Base-by-base conservation (phyloP, 2,888 invertebrate species). In the Tanypteryx hageni region DNA sequence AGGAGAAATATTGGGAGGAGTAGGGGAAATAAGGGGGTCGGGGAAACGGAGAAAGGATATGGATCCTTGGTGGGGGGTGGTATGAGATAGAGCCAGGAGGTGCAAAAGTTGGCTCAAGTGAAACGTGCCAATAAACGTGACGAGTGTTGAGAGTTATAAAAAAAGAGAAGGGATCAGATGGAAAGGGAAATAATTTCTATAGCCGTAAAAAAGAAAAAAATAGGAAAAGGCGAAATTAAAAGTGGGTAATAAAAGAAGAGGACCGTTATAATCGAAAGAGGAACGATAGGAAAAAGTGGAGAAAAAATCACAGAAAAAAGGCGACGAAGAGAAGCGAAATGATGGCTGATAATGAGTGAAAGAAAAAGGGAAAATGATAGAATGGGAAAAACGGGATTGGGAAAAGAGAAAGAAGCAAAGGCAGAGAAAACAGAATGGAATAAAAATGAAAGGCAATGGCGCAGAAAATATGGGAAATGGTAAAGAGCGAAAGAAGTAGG, bases 101-200 rank as follows among this genome's bases (percentile, higher is more conserved):
- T 64, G 89, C 89, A 89, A 68, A 89, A 89, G 64, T 64, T 89
- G 64, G 64, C 64, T 64, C 18, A 59, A 86, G 16, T 10, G 31
- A 89, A 44, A 56, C 89, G 89, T n/a, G 27, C 64, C 64, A 44
- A 68, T 89, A n/a, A 68, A 89, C 64, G 89, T 64, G 89, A 89
- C n/a, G 86, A 44, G 64, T 27, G 64, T 13, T 59, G 68, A n/a
- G 44, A 44, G 44, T 11, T 10, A 27, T 27, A 76, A 76, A 76
- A 22, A 76, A 18, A 22, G 9, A 22, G 76, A 18, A 22, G 27
- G 18, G 4, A 27, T 22, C 4, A 2, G 27, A 76, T 18, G 2
- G 76, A 22, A 8, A 16, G 4, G 10, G 22, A 27, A 76, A 27
- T 13, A 27, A 22, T 13, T 11, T 16, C 18, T 76, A 27, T 11